A percentile compares a stretch with the other conserved stretches of the same genome.
Evolutionary conservation across 2,888 invertebrate species (phyloP).

Genomic region (Philaethria dido): DNA sequence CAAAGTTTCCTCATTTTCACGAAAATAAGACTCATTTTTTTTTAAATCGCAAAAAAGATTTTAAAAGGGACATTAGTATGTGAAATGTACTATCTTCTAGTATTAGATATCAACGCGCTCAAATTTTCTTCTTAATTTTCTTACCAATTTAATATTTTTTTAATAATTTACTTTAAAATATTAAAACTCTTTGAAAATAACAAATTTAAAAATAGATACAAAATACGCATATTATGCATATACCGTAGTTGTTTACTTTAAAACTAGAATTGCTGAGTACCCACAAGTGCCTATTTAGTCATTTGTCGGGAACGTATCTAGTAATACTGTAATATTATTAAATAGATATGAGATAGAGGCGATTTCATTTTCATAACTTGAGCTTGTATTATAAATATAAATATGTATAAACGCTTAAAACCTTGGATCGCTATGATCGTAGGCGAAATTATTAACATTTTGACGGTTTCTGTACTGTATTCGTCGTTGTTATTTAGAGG

Average conservation of each 20-base stretch:
- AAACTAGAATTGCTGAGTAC: constrained; percentile 22
- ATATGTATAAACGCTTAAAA: background rate
- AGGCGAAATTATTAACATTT: constrained; percentile 3
- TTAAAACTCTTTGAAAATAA: background rate
- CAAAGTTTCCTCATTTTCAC: constrained; percentile 10
- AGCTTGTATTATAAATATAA: background rate
- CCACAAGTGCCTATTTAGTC: constrained; percentile 12
- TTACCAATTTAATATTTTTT: background rate
- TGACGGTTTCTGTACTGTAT: background rate
- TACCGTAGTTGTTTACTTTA: constrained; percentile 16
- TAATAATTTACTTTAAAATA: background rate
- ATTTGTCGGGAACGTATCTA: constrained; percentile 18
- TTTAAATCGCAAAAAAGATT: no score
- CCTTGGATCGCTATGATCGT: background rate
- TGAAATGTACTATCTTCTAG: constrained; percentile 5
- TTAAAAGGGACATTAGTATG: no score
- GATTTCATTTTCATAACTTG: constrained; percentile 5
- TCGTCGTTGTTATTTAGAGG: background rate
- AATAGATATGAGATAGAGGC: background rate
- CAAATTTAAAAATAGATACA: background rate
- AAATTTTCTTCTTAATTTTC: constrained; percentile 16
- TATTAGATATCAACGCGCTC: constrained; percentile 42
- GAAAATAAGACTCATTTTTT: no score
- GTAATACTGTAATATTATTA: constrained; percentile 10
- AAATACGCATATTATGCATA: constrained; percentile 9